Percentiles rank a stretch among this genome's conserved stretches.
Conservation (phyloP, 2,113 vertebrate species). For the Antechinus flavipes region DNA sequence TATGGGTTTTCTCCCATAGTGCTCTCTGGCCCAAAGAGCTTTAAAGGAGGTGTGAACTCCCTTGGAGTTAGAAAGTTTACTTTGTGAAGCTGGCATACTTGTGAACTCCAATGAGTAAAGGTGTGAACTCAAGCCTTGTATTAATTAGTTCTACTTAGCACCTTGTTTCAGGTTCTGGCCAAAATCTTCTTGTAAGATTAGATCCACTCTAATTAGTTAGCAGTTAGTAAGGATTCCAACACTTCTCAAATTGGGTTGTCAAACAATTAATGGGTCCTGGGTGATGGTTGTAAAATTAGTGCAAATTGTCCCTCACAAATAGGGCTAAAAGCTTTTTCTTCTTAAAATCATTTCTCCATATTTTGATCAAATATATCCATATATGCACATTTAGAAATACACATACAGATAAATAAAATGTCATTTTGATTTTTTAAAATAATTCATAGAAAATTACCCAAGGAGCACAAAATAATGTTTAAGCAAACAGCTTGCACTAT, state of each 20-base stretch:
- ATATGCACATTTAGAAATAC: neutral
- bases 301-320: neutral
- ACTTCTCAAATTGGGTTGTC: neutral
- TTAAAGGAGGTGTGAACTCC: too few species aligned
- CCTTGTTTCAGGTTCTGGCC: too few species aligned
- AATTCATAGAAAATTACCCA: neutral
- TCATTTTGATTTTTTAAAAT: neutral
- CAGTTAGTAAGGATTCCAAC: too few species aligned
- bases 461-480: neutral
- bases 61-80: too few species aligned
- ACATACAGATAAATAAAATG: neutral
- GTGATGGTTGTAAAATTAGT: neutral
- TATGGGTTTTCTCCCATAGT: too few species aligned
- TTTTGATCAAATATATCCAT: neutral
- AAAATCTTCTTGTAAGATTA: too few species aligned
- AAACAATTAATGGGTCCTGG: neutral
- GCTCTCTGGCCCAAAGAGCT: too few species aligned
- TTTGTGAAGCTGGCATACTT: too few species aligned
- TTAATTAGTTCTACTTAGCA: too few species aligned
- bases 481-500: neutral
- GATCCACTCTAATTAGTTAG: too few species aligned
- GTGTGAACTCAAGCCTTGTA: too few species aligned
- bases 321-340: neutral
- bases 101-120: too few species aligned
- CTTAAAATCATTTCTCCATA: neutral